phyloP scores from a whole-genome alignment of 1,140 invertebrate genomes.

The Phenacoccus solenopsis region DNA sequence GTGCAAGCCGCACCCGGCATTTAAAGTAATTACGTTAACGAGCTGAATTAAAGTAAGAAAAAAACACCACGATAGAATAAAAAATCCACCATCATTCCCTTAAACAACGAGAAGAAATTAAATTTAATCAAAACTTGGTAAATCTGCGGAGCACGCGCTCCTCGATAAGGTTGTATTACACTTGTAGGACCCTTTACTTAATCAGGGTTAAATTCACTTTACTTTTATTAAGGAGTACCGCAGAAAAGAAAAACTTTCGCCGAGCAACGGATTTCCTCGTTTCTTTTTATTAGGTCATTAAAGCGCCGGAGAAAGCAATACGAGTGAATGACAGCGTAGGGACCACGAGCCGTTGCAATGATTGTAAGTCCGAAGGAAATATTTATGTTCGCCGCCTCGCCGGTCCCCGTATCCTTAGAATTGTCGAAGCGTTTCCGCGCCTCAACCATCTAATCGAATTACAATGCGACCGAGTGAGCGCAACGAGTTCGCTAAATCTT shows the following conservation, averaged over 20 bases:
- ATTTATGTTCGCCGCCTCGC: not conserved
- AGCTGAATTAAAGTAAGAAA: too few relatives aligned
- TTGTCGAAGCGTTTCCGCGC: constrained; percentile 1
- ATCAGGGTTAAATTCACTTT: not conserved
- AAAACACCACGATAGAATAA: not conserved
- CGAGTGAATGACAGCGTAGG: not conserved
- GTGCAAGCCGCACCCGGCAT: too few relatives aligned
- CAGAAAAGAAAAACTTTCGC: not conserved
- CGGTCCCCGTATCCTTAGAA: not conserved
- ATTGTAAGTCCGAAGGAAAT: not conserved
- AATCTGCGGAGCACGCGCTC: not conserved
- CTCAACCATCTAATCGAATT: not conserved
- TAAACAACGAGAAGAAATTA: not conserved
- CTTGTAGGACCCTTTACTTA: not conserved
- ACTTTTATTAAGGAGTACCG: not conserved
- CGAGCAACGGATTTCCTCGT: not conserved
- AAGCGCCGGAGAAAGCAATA: not conserved
- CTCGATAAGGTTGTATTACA: not conserved
- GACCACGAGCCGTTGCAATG: not conserved
- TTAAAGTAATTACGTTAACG: constrained; percentile 3
- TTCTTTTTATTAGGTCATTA: not conserved
- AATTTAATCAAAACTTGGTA: not conserved
- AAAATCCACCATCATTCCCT: too few relatives aligned
- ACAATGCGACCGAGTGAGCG: not conserved
- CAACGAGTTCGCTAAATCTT: not conserved